phyloP scores from a whole-genome alignment of 2,888 invertebrate genomes.

The Odontomyia ornata region DNA sequence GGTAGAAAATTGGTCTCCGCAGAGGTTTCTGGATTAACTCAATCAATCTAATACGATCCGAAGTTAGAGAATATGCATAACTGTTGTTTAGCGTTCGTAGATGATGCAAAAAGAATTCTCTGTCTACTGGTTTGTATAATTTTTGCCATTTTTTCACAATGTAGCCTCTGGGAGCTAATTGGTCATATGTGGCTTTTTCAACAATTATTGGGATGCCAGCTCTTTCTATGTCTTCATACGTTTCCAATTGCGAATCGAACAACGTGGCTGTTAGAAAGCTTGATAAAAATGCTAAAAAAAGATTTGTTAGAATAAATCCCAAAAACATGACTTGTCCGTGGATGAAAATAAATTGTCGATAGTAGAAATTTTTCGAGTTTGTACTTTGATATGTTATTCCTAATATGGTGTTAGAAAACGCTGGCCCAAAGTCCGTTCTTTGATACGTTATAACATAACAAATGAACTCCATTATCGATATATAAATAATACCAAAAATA shows the following conservation, averaged over 20 bases:
- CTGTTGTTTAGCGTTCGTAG: background rate
- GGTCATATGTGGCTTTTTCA: background rate
- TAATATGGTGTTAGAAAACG: conserved; percentile 11
- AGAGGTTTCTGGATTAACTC: conserved; percentile 6
- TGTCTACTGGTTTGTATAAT: background rate
- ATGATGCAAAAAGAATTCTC: background rate
- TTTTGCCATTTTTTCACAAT: background rate
- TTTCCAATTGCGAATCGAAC: conserved; percentile 10
- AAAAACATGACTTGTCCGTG: conserved; percentile 24
- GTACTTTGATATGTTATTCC: conserved; percentile 21
- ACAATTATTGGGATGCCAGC: conserved; percentile 16
- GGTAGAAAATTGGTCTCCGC: background rate
- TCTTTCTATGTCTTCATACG: conserved; percentile 15
- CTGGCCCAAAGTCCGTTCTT: background rate
- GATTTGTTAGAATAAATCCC: conserved; percentile 28
- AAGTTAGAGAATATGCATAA: conserved; percentile 21
- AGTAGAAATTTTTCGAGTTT: background rate
- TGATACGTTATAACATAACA: background rate
- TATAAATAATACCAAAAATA: background rate
- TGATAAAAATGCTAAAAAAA: conserved; percentile 18
- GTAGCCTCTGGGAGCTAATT: background rate
- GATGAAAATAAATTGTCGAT: background rate
- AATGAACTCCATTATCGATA: background rate
- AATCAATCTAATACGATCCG: conserved; percentile 5
- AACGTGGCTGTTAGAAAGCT: conserved; percentile 25